A percentile compares a stretch with the other conserved stretches of the same genome.
Evolutionary conservation across 2,888 invertebrate species (phyloP).

Genomic region (Linyphia triangularis): DNA sequence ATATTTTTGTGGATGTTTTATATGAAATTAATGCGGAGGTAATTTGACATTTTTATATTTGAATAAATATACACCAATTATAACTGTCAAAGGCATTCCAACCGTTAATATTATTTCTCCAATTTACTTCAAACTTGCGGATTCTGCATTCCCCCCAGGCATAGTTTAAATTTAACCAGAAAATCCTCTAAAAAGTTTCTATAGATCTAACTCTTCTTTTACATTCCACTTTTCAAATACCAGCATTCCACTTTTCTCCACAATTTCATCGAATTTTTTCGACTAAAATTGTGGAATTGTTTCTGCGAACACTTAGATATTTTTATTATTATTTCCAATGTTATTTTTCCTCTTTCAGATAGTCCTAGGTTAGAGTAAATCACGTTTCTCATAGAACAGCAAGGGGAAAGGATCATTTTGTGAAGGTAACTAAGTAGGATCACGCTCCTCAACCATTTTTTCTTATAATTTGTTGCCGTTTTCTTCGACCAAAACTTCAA

Average conservation of each 20-base stretch:
- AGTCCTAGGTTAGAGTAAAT: constrained; percentile 25
- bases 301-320: constrained; percentile 44
- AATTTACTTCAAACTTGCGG: too few relatives aligned
- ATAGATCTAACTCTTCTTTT: neutral
- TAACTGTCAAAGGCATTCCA: too few relatives aligned
- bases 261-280: constrained; percentile 17
- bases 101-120: too few relatives aligned
- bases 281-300: constrained; percentile 60
- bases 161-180: neutral
- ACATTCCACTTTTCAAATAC: constrained; percentile 12
- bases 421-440: constrained; percentile 56
- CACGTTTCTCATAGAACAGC: constrained; percentile 53
- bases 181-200: neutral
- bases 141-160: too few relatives aligned
- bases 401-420: constrained; percentile 42
- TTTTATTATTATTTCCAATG: constrained; percentile 32
- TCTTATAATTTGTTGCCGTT: constrained; percentile 41
- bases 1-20: too few relatives aligned
- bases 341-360: neutral
- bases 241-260: constrained; percentile 48
- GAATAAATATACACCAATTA: too few relatives aligned
- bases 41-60: too few relatives aligned
- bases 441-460: constrained; percentile 35
- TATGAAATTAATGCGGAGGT: too few relatives aligned
- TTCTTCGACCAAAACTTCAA: constrained; percentile 55